Evolutionary conservation across 2,888 invertebrate genomes (phyloP).

Genomic region (Apamea sordens): DNA sequence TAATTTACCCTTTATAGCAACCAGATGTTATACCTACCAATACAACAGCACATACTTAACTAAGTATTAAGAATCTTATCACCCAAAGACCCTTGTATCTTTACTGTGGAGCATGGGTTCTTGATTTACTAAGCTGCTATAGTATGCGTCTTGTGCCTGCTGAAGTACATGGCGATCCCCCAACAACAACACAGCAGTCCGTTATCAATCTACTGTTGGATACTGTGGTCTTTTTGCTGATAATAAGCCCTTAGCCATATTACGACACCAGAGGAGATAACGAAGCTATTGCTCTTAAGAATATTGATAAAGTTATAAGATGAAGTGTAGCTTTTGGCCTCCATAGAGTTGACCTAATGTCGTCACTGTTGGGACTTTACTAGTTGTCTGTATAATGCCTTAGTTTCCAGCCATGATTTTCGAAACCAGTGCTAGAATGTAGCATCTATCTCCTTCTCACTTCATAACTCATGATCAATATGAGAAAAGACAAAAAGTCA

Average conservation of each 20-base stretch:
- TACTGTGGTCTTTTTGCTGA: slow-evolving; percentile 16
- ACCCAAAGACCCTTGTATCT: background rate
- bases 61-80: background rate
- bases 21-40: background rate
- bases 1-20: background rate
- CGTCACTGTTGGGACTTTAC: background rate
- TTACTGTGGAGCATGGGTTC: background rate
- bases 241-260: slow-evolving; percentile 28
- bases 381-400: background rate
- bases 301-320: slow-evolving; percentile 7
- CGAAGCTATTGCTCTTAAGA: background rate
- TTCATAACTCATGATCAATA: background rate
- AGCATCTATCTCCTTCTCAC: background rate
- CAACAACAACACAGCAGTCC: slow-evolving; percentile 4
- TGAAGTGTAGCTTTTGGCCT: background rate
- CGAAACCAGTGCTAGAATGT: background rate
- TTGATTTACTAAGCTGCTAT: background rate
- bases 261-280: slow-evolving; percentile 31
- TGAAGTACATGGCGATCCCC: background rate
- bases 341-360: background rate
- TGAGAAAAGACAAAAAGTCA: background rate
- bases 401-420: background rate
- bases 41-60: background rate
- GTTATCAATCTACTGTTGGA: slow-evolving; percentile 44
- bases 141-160: background rate